Evolutionary conservation across 2,113 vertebrate genomes (phyloP).

Genomic region (Donacobius atricapilla): DNA sequence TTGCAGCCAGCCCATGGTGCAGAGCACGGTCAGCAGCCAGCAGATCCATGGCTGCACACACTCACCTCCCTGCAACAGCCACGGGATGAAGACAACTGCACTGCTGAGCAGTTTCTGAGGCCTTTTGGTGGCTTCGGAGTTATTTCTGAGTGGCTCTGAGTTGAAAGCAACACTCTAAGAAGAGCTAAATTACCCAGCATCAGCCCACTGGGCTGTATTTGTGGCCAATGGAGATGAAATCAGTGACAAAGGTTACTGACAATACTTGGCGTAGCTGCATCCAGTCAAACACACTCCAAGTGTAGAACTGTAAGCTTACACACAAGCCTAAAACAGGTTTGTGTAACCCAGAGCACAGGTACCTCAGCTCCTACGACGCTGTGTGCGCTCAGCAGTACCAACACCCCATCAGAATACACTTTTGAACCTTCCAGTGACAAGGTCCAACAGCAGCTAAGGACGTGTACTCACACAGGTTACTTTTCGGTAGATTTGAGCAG

Average conservation of each 20-base stretch:
- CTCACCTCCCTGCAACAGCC: neutral
- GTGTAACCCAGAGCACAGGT: neutral
- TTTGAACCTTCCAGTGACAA: neutral
- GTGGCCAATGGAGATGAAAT: neutral
- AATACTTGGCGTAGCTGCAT: neutral
- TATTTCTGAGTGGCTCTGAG: neutral
- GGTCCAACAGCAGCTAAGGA: neutral
- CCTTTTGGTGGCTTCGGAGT: neutral
- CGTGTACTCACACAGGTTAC: conserved; percentile 92
- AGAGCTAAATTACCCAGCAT: neutral
- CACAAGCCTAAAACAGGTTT: neutral
- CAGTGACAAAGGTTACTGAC: neutral
- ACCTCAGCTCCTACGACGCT: neutral
- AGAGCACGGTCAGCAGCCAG: neutral
- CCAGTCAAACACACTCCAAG: neutral
- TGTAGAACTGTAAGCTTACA: rapidly evolving
- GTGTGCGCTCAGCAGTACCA: rapidly evolving
- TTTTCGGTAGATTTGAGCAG: conserved; percentile 98
- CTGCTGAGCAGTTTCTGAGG: neutral
- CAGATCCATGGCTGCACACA: neutral
- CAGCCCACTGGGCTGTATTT: neutral
- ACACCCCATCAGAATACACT: rapidly evolving
- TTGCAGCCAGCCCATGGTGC: neutral
- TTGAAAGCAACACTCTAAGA: neutral
- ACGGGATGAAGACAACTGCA: neutral